Evolutionary conservation across 2,888 invertebrate genomes (phyloP).

Genomic region (Drosophila sordidapex): DNA sequence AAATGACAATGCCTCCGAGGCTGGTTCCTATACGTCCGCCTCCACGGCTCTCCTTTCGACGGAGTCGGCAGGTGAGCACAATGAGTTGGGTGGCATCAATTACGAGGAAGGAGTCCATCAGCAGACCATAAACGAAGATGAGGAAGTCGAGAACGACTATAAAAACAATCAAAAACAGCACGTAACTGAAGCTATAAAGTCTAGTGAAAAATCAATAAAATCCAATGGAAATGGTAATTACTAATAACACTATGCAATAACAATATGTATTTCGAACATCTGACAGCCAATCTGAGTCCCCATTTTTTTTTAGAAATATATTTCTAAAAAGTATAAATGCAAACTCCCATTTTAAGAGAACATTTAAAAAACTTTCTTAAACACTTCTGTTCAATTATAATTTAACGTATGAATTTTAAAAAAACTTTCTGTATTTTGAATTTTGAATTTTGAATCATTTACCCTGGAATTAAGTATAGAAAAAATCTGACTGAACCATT

Average conservation of each 20-base stretch:
- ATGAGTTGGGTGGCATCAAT: constrained; percentile 46
- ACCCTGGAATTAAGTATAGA: background rate
- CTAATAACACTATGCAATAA: background rate
- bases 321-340: background rate
- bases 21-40: constrained; percentile 77
- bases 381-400: background rate
- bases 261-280: background rate
- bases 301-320: background rate
- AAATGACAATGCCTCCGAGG: constrained; percentile 75
- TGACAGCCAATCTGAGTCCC: background rate
- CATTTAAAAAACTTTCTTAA: background rate
- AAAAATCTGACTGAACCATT: background rate
- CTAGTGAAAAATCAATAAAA: constrained; percentile 24
- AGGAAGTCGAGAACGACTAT: constrained; percentile 62
- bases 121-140: constrained; percentile 62
- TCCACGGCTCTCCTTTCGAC: constrained; percentile 78
- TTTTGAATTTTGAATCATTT: background rate
- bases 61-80: constrained; percentile 60
- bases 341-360: background rate
- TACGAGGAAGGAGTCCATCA: constrained; percentile 63
- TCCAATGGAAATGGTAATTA: constrained; percentile 28
- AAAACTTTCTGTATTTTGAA: background rate
- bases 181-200: constrained; percentile 27
- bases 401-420: background rate
- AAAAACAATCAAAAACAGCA: constrained; percentile 33